Evolutionary conservation across 1,140 invertebrate genomes (phyloP).

Genomic region (Spodoptera frugiperda): DNA sequence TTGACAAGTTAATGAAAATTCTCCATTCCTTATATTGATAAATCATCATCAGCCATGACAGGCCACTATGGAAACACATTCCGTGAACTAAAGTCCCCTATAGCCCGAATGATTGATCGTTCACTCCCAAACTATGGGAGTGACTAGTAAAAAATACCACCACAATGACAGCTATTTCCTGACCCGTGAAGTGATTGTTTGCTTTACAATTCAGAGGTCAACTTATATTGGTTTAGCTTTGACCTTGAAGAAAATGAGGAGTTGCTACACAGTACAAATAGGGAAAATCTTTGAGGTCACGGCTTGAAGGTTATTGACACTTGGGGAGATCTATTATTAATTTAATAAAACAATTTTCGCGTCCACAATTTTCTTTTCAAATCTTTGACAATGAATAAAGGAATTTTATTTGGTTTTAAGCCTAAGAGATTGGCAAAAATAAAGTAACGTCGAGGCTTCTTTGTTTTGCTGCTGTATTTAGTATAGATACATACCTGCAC

Average conservation of each 20-base stretch:
- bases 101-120: slow-evolving; percentile 14
- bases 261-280: background rate
- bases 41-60: background rate
- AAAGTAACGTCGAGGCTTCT: too few species aligned
- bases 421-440: too few species aligned
- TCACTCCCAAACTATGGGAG: slow-evolving; percentile 17
- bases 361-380: too few species aligned
- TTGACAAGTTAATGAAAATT: too few species aligned
- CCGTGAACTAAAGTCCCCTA: slow-evolving; percentile 8
- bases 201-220: background rate
- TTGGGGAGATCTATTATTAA: slow-evolving; percentile 3
- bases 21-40: background rate
- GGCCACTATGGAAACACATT: background rate
- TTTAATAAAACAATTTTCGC: too few species aligned
- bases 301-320: slow-evolving; percentile 4
- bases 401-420: too few species aligned
- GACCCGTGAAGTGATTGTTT: background rate
- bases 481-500: too few species aligned
- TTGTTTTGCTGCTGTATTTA: too few species aligned
- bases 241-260: background rate
- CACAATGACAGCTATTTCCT: background rate
- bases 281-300: slow-evolving; percentile 7
- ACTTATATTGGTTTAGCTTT: background rate
- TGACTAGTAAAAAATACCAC: slow-evolving; percentile 1
- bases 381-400: too few species aligned